Conservation (phyloP, 2,888 invertebrate species). For the Epistrophe eligans region DNA sequence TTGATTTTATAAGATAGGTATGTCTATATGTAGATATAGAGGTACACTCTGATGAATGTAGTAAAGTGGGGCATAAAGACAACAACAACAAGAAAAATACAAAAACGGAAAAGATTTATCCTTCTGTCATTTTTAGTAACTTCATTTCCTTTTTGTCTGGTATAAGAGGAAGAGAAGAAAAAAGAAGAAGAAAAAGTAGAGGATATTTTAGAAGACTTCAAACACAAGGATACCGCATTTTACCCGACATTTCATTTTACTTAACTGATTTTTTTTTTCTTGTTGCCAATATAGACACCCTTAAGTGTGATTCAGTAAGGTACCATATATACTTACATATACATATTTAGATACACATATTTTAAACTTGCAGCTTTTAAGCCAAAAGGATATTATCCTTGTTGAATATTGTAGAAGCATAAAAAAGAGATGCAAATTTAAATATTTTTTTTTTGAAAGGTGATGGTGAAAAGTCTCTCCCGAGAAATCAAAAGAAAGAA, state of each 20-base stretch:
- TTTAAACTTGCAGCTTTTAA: slow-evolving; percentile 11
- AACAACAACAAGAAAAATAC: slow-evolving; percentile 20
- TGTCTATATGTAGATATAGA: not conserved
- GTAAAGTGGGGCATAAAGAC: slow-evolving; percentile 15
- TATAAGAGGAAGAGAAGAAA: not conserved
- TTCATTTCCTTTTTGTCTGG: slow-evolving; percentile 41
- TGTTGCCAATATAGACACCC: slow-evolving; percentile 11
- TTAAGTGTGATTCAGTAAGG: not conserved
- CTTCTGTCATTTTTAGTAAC: slow-evolving; percentile 51
- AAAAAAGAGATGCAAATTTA: slow-evolving; percentile 38
- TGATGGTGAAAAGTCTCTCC: slow-evolving; percentile 41
- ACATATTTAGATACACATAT: not conserved
- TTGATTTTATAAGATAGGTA: slow-evolving; percentile 5
- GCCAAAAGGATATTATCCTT: slow-evolving; percentile 40
- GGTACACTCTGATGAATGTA: slow-evolving; percentile 11
- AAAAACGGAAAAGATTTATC: slow-evolving; percentile 47
- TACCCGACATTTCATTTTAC: slow-evolving; percentile 46
- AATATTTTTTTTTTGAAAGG: not conserved
- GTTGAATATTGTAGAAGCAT: slow-evolving; percentile 40
- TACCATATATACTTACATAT: not conserved
- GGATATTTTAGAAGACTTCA: slow-evolving; percentile 16
- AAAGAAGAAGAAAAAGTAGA: not conserved
- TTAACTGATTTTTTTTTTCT: slow-evolving; percentile 43
- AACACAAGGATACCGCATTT: slow-evolving; percentile 36
- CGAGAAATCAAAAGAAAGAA: slow-evolving; percentile 15